Percentiles rank a stretch among this genome's conserved stretches.
These are phyloP conservation scores for Rhinogobius similis DNA, from an alignment of 2,113 vertebrate genomes.

Conservation along the genomic window DNA sequence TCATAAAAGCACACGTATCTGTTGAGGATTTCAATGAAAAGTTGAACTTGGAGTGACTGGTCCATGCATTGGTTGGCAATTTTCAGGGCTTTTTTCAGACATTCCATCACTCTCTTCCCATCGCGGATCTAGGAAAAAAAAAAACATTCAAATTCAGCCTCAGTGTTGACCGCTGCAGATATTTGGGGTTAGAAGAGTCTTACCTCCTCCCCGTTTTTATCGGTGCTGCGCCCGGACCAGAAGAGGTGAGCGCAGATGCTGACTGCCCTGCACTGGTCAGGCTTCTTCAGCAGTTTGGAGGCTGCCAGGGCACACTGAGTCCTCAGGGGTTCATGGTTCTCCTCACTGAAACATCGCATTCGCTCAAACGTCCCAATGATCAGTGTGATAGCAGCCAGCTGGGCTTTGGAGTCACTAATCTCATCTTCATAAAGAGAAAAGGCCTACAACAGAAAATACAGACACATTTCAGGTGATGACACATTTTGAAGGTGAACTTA, in stretches of 20 bases:
- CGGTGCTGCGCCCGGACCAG: slow-evolving; percentile 95
- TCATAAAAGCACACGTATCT: slow-evolving; percentile 99
- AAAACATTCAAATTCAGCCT: not conserved
- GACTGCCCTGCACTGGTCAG: slow-evolving; percentile 95
- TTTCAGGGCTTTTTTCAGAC: slow-evolving; percentile 97
- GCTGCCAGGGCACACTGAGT: slow-evolving; percentile 96
- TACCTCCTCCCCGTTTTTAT: slow-evolving; percentile 95
- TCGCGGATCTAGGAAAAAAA: slow-evolving; percentile 86
- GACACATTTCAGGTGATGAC: not conserved
- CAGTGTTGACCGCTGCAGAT: too few relatives aligned
- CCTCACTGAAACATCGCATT: slow-evolving; percentile 96
- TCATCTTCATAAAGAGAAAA: slow-evolving; percentile 98
- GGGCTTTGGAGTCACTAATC: slow-evolving; percentile 98
- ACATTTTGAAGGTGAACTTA: too few relatives aligned
- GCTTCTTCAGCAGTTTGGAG: slow-evolving; percentile 97
- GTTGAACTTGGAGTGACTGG: slow-evolving; percentile 95
- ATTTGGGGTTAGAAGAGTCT: not conserved
- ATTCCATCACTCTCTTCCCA: slow-evolving; percentile 97
- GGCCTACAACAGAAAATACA: slow-evolving; percentile 73
- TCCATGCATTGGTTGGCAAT: slow-evolving; percentile 99
- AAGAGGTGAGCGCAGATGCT: slow-evolving; percentile 97
- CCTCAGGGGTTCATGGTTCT: slow-evolving; percentile 95
- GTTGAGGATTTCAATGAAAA: slow-evolving; percentile 99
- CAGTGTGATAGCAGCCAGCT: slow-evolving; percentile 97
- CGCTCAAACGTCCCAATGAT: slow-evolving; percentile 98